Percentiles rank a stretch among this genome's conserved stretches.
Conservation (phyloP, 2,797 vertebrate genomes). For the Argya squamiceps region DNA sequence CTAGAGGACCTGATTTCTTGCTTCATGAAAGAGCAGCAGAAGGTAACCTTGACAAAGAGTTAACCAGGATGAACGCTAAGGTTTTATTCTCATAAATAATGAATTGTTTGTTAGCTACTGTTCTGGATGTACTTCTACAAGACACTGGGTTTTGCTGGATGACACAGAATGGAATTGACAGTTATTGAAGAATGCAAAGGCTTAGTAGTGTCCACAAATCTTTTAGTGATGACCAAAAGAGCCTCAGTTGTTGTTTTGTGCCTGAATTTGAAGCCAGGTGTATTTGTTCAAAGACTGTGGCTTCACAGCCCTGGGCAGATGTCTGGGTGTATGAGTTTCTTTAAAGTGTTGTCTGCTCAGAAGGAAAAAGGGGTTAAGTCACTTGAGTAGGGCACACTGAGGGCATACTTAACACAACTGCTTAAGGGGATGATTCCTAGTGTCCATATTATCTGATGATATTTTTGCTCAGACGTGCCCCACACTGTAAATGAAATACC, state of each 20-base stretch:
- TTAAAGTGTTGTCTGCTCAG: not conserved
- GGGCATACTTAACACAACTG: not conserved
- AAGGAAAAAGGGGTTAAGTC: not conserved
- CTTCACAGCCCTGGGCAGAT: not conserved
- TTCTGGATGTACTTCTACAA: not conserved
- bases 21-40: not conserved
- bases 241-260: not conserved
- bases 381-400: not conserved
- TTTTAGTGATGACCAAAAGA: not conserved
- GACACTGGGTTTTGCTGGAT: not conserved
- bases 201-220: not conserved
- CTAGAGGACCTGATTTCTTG: not conserved
- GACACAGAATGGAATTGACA: not conserved
- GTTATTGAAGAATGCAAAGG: not conserved
- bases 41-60: not conserved
- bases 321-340: not conserved
- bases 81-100: not conserved
- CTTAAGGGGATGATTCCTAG: not conserved
- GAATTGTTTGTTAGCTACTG: not conserved
- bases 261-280: not conserved
- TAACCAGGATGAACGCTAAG: not conserved
- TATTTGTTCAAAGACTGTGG: not conserved
- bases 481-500: not conserved
- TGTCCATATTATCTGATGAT: not conserved
- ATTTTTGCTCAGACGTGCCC: not conserved